Evolutionary conservation across 2,113 vertebrate genomes (phyloP).

Genomic region (Tricholaema leucomelas): DNA sequence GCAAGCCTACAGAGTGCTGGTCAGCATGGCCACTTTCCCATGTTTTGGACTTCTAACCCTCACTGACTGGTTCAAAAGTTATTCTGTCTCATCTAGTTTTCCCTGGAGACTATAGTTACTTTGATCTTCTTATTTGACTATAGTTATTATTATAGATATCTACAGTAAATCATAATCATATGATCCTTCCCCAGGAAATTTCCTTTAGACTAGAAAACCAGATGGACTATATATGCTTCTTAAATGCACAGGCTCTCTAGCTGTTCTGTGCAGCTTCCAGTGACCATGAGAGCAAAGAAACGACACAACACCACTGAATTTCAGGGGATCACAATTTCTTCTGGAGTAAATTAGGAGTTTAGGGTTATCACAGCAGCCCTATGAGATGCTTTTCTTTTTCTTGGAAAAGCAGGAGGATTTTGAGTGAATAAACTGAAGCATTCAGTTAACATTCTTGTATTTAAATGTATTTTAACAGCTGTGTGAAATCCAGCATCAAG

Average conservation of each 20-base stretch:
- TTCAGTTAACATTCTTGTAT: neutral
- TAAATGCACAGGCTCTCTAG: neutral
- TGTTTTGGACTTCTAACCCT: neutral
- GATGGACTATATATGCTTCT: fast-evolving
- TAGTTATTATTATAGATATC: neutral
- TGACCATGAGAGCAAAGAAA: neutral
- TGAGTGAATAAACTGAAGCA: neutral
- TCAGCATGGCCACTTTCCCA: neutral
- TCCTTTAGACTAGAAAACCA: neutral
- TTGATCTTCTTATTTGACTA: neutral
- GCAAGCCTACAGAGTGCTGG: neutral
- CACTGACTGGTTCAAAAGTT: neutral
- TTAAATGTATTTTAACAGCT: neutral
- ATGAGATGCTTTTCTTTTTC: neutral
- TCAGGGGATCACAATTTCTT: neutral
- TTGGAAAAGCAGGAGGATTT: neutral
- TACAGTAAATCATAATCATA: neutral
- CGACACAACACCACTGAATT: neutral
- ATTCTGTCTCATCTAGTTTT: neutral
- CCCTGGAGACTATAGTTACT: neutral
- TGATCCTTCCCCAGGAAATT: neutral
- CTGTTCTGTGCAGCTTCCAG: neutral
- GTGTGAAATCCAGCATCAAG: neutral
- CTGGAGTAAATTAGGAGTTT: neutral
- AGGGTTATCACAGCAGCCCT: neutral